Base-by-base conservation (phyloP, 37 sponge, comb jelly and placozoan genomes). In the Tethya wilhelma region DNA sequence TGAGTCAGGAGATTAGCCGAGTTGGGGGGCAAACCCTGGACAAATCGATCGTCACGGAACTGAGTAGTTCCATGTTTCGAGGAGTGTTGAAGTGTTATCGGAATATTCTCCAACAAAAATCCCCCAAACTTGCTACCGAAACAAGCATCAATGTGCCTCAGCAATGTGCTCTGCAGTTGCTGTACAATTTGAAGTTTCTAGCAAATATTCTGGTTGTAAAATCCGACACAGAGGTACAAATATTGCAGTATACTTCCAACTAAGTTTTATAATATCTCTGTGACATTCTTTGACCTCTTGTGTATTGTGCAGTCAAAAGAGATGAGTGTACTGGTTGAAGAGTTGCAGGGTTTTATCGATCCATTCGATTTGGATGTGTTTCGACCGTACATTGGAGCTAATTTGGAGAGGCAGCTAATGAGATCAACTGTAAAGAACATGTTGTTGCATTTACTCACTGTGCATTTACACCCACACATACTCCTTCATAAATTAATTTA, bases 301-400 rank as follows among this genome's bases (percentile, higher is more conserved):
- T n/a, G n/a, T n/a, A n/a, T n/a, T n/a, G n/a, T n/a, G n/a, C n/a
- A n/a, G n/a, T n/a, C n/a, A n/a, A 26, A 69, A 69, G 42, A 58
- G 44, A 19, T 75, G 29, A 43, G n/a, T 25, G 37, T 26, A 25
- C 68, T 22, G 25, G 12, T 39, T 9, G 67, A 62, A 17, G 38
- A 55, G 55, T 66, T 95, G 30, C 79, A 85, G 30, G 19, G 43
- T 8, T 70, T 44, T 65, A 80, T 95, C n/a, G 96, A 95, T 33
- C 96, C 96, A 5, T 95, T 95, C 86, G 96, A 95, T 60, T 45
- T 91, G 39, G 81, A 84, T 64, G 96, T 95, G 25, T 91, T 89
- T 65, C 43, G 17, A 26, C 93, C 96, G 2, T 75, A 84, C 65
- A 37, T 95, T 22, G 20, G 40, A 2, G 14, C 72, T 14, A 76